These are phyloP conservation scores for Danionella dracula DNA, from an alignment of 2,797 vertebrate species.

Conservation along the genomic window DNA sequence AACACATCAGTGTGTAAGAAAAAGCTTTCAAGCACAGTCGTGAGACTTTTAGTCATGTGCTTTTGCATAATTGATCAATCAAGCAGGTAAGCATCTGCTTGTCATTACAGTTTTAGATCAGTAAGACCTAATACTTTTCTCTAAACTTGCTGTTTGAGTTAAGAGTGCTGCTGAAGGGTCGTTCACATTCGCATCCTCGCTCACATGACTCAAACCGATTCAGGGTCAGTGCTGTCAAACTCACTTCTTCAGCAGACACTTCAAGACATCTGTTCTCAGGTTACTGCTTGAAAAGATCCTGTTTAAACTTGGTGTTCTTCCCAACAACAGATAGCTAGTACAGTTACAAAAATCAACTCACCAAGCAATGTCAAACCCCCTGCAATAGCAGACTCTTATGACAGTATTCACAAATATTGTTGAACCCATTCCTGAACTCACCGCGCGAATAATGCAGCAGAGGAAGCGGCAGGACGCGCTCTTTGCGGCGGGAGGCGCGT, in stretches of 20 bases:
- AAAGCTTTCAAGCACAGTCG: too few relatives aligned
- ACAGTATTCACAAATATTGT: neutral
- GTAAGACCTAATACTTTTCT: too few relatives aligned
- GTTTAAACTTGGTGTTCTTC: neutral
- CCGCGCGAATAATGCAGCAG: constrained; percentile 37
- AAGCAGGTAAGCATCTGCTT: too few relatives aligned
- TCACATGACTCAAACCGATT: neutral
- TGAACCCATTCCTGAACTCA: constrained; percentile 34
- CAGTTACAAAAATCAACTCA: neutral
- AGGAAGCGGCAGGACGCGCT: constrained; percentile 2
- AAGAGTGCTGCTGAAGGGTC: neutral
- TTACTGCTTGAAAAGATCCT: constrained; percentile 3
- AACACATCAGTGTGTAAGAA: too few relatives aligned
- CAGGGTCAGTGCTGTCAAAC: constrained; percentile 1
- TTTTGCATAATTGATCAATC: neutral
- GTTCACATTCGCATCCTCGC: neutral
- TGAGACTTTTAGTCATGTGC: neutral
- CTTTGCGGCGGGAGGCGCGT: constrained; percentile 22
- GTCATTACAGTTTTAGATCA: too few relatives aligned
- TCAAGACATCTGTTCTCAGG: neutral
- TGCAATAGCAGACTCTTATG: neutral
- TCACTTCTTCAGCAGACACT: neutral
- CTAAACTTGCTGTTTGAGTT: constrained; percentile 13
- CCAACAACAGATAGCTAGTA: neutral
- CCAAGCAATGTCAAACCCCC: too few relatives aligned